A percentile compares a stretch with the other conserved stretches of the same genome.
phyloP scores from a whole-genome alignment of 2,113 vertebrate genomes.

The Potamarius usumacintae region DNA sequence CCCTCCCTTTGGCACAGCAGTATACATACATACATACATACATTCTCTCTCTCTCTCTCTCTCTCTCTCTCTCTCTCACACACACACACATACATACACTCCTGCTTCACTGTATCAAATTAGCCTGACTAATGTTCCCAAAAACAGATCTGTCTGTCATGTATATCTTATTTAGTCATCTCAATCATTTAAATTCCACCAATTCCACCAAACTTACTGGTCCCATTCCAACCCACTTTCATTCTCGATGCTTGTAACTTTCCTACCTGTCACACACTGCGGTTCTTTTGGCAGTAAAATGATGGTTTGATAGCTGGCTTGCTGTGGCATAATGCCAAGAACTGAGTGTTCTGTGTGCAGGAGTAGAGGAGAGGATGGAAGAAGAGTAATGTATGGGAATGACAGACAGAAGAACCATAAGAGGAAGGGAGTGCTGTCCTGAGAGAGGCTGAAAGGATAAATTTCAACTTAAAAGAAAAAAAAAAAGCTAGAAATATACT shows the following conservation, averaged over 20 bases:
- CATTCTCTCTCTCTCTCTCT: constrained; percentile 30
- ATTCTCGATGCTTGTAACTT: constrained; percentile 21
- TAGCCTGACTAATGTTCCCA: constrained; percentile 63
- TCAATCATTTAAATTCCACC: constrained; percentile 60
- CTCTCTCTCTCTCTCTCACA: neutral
- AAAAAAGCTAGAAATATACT: neutral
- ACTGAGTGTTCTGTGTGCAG: constrained; percentile 6
- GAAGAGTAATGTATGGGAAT: neutral
- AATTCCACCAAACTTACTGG: constrained; percentile 40
- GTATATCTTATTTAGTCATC: constrained; percentile 57
- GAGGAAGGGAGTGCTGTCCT: neutral
- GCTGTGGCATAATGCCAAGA: neutral
- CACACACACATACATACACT: neutral
- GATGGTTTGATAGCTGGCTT: neutral
- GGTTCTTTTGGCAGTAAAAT: constrained; percentile 3
- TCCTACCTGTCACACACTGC: constrained; percentile 26
- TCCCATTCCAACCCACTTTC: neutral
- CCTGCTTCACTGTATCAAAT: constrained; percentile 49
- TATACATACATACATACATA: constrained; percentile 53
- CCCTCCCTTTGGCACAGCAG: constrained; percentile 59
- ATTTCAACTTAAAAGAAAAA: neutral
- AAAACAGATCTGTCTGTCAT: constrained; percentile 61
- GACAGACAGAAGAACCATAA: neutral
- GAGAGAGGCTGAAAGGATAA: neutral
- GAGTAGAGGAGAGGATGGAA: constrained; percentile 18